Evolutionary conservation across 2,888 invertebrate species (phyloP).

Genomic region (Cheilosia soror): DNA sequence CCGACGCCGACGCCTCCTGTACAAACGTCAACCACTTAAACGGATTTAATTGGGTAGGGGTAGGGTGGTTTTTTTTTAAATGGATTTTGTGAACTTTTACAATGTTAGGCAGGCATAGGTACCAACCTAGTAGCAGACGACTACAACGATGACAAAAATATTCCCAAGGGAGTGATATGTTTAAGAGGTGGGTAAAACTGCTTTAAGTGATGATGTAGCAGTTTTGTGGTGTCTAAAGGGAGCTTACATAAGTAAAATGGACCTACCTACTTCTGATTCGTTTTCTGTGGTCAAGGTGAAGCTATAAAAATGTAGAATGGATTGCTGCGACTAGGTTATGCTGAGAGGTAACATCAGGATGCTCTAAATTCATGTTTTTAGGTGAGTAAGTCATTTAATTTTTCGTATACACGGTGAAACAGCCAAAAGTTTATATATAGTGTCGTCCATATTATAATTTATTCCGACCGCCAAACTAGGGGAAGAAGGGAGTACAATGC

Average conservation of each 20-base stretch:
- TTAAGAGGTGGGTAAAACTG: conserved; percentile 6
- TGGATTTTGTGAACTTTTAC: conserved; percentile 19
- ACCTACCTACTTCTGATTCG: not conserved
- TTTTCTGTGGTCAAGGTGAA: conserved; percentile 2
- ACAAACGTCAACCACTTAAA: conserved; percentile 55
- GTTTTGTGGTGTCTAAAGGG: conserved; percentile 14
- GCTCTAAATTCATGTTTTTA: not conserved
- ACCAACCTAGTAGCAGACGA: not conserved
- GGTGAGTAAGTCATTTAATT: not conserved
- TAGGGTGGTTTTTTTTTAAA: not conserved
- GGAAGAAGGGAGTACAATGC: no score
- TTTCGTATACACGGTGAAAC: not conserved
- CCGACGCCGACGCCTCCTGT: conserved; percentile 38
- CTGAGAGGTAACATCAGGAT: not conserved
- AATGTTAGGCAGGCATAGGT: not conserved
- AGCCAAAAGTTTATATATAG: no score
- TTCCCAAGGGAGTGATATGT: conserved; percentile 43
- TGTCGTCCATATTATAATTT: no score
- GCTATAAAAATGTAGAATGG: not conserved
- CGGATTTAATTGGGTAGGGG: conserved; percentile 49
- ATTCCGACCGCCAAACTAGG: no score
- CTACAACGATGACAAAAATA: conserved; percentile 18
- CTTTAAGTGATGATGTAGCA: conserved; percentile 25
- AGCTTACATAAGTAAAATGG: not conserved
- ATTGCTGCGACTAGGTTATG: not conserved